These are phyloP conservation scores for Stomatorhinus ivindoensis DNA, from an alignment of 2,113 vertebrate species.

Conservation along the genomic window DNA sequence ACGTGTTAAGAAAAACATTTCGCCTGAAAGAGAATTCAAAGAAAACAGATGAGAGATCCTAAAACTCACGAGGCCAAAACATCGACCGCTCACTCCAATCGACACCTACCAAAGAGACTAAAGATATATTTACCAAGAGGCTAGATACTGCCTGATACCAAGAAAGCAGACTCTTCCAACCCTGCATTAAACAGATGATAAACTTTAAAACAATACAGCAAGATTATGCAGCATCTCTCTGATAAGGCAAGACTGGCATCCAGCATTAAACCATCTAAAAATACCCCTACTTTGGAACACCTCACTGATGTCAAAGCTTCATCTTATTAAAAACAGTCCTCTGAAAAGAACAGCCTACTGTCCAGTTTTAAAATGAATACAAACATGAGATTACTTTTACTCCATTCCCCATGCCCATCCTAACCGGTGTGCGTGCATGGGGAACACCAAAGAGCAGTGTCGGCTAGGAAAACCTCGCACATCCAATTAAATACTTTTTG, in stretches of 20 bases:
- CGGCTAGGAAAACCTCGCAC: slow-evolving; percentile 18
- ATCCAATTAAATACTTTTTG: slow-evolving; percentile 47
- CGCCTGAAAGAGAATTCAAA: slow-evolving; percentile 1
- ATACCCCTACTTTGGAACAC: background rate
- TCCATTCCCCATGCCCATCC: background rate
- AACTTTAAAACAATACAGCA: slow-evolving; percentile 1
- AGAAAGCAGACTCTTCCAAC: background rate
- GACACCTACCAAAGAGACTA: background rate
- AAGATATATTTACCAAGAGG: background rate
- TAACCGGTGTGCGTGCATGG: background rate
- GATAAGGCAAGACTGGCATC: slow-evolving; percentile 9
- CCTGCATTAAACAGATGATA: background rate
- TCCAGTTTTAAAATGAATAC: background rate
- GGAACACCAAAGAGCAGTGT: background rate
- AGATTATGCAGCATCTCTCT: background rate
- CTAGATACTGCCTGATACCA: background rate
- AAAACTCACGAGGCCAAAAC: slow-evolving; percentile 6
- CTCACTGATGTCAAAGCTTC: background rate
- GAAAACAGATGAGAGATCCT: background rate
- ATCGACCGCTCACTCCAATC: background rate
- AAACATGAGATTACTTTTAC: background rate
- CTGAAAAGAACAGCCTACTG: background rate
- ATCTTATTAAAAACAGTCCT: background rate
- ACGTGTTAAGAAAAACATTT: slow-evolving; percentile 18
- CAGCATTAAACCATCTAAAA: slow-evolving; percentile 18